Evolutionary conservation across 2,888 invertebrate species (phyloP), one percentile per base, ranked within the genome.

Genomic region (Caenorhabditis japonica): DNA sequence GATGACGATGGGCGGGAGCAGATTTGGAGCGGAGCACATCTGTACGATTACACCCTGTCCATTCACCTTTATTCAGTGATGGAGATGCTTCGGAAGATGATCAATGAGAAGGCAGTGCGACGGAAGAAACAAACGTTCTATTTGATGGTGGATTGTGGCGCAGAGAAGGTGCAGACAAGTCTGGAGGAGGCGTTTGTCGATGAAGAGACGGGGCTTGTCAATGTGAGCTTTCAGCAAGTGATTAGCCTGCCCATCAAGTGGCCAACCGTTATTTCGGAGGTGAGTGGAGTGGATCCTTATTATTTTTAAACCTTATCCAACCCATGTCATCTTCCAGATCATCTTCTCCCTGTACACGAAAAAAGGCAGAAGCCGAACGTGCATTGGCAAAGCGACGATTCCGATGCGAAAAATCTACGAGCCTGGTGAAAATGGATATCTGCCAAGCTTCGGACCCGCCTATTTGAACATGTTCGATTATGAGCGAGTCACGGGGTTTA

Each of bases 391-490:
- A 49, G 72, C 80, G 4, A 55, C 59, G 2, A 44, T 82, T 25
- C 71, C 74, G 4, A 62, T 85, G 68, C 56, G 70, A 41, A 55
- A 59, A 23, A 74, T 84, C 27, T 83, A 83, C 46, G 79, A 79
- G 25, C 73, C 81, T 1, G 84, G 85, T 21, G 82, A 82, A 7
- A 68, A 72, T 13, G 84, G 84, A 34, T 84, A 71, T 55, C 66
- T 84, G 47, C 84, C 84, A 19, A 75, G 68, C 1, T 84, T 80
- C 34, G 85, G 85, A 33, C 85, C 84, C 4, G 71, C 80, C 1
- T 84, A 72, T 64, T 27, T 85, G 36, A 80, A 80, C 41, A 77
- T 85, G 38, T 85, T 80, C 61, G 85, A 84, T 17, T 76, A 74
- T 39, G 83, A 82, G 47, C 27, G 39, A 33, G 44, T 72, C 23